Evolutionary conservation across 2,888 invertebrate species (phyloP), one percentile per base, ranked within the genome.

Genomic region (Ellobium chinense): DNA sequence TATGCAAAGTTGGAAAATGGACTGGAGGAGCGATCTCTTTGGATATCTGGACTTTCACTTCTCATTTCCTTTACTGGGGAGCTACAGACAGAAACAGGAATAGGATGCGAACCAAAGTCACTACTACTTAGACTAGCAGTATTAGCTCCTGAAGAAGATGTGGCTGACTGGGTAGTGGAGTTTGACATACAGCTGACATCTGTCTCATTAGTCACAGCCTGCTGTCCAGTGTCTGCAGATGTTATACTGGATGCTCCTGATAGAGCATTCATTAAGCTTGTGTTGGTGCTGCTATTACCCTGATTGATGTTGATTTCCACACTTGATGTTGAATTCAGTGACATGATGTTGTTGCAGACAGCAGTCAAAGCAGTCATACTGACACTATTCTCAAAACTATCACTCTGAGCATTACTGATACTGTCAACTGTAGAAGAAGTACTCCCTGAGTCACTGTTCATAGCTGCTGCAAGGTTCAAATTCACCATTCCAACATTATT

Each of bases 1-100:
- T 88, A 88, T 7, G 88, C 89, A 39, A 88, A 85, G 12, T 39
- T 65, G 21, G 85, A 68, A 12, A 18, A 34, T n/a, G 83, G 82
- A 29, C 81, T 82, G 27, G 36, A 36, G 0, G 69, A 69, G n/a
- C 75, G 24, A 12, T 60, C 58, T 24, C 65, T 54, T n/a, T 79
- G 80, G 27, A 73, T 81, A 21, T 69, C 27, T 27, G 84, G 62
- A 37, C 36, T 39, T 4, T 14, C n/a, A n/a, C 39, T 12, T 31
- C 18, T n/a, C 21, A 21, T 29, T 18, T 70, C 66, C 37, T 68
- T 68, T 4, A 24, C 37, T 27, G 27, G 3, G 14, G 39, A 37
- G 31, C 31, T 65, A 9, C 27, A 9, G 24, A 29, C 39, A 7
- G 37, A 46, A 46, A n/a, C n/a, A n/a, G n/a, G n/a, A n/a, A n/a